These are phyloP conservation scores for Diacarnus erythraeanus DNA, from an alignment of 37 sponge, comb jelly and placozoan genomes.

Conservation along the genomic window DNA sequence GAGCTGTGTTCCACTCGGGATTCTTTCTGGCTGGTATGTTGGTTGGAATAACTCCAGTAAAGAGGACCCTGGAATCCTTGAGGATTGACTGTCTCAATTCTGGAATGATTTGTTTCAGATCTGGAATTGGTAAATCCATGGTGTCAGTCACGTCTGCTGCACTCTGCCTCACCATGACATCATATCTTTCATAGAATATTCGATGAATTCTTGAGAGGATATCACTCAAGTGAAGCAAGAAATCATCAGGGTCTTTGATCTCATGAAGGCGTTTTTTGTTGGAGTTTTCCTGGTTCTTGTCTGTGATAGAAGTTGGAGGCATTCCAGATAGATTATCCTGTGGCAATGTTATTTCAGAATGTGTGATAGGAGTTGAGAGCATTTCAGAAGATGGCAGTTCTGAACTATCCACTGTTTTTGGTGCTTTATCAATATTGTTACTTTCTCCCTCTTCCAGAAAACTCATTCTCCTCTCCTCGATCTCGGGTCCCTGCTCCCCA, in stretches of 20 bases:
- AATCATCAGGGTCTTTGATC: slow-evolving; percentile 79
- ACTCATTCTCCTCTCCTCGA: background rate
- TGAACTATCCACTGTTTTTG: no score
- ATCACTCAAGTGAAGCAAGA: slow-evolving; percentile 60
- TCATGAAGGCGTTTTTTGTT: slow-evolving; percentile 7
- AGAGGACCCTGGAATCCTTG: slow-evolving; percentile 67
- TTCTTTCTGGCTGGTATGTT: slow-evolving; percentile 71
- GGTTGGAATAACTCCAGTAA: slow-evolving; percentile 97
- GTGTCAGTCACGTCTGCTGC: background rate
- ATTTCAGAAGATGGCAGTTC: background rate
- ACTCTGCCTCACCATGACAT: background rate
- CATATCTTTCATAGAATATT: slow-evolving; percentile 70
- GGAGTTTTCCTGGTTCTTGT: background rate
- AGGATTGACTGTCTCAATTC: slow-evolving; percentile 74
- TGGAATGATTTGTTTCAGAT: slow-evolving; percentile 88
- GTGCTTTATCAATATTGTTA: background rate
- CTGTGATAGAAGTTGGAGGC: background rate
- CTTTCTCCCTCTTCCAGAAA: background rate
- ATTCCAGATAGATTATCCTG: background rate
- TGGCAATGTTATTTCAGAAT: no score
- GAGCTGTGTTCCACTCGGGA: slow-evolving; percentile 89
- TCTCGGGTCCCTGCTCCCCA: background rate
- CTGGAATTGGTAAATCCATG: slow-evolving; percentile 69
- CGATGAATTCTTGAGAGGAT: slow-evolving; percentile 72
- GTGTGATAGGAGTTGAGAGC: background rate